A percentile compares a stretch with the other conserved stretches of the same genome.
phyloP scores from a whole-genome alignment of 2,888 invertebrate species.

The Caenorhabditis doughertyi region DNA sequence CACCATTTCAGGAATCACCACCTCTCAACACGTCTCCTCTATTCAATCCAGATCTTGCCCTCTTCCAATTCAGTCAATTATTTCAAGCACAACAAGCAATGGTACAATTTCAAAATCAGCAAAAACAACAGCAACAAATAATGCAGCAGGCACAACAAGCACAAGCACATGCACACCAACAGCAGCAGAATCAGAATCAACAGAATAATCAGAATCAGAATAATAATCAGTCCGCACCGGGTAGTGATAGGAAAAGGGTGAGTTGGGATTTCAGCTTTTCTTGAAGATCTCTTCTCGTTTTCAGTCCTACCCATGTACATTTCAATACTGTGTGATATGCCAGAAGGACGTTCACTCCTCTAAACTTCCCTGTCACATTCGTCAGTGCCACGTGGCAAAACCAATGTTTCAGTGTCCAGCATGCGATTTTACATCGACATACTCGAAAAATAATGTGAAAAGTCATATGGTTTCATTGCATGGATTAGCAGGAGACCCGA shows the following conservation, averaged over 20 bases:
- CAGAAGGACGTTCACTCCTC: slow-evolving; percentile 82
- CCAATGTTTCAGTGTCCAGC: slow-evolving; percentile 83
- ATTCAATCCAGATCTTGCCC: slow-evolving; percentile 53
- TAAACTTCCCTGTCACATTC: slow-evolving; percentile 82
- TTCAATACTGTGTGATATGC: slow-evolving; percentile 81
- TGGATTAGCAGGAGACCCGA: slow-evolving; percentile 81
- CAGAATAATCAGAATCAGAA: slow-evolving; percentile 32
- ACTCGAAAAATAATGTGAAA: slow-evolving; percentile 82
- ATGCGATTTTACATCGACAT: slow-evolving; percentile 82
- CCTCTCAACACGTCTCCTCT: slow-evolving; percentile 48
- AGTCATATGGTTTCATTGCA: slow-evolving; percentile 82
- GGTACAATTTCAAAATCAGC: slow-evolving; percentile 59
- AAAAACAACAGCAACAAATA: slow-evolving; percentile 43
- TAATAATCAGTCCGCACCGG: slow-evolving; percentile 33
- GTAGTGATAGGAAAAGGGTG: slow-evolving; percentile 66
- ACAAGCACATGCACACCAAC: slow-evolving; percentile 23
- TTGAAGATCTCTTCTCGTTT: slow-evolving; percentile 46
- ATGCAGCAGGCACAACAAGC: slow-evolving; percentile 51
- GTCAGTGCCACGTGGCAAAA: slow-evolving; percentile 82
- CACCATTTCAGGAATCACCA: slow-evolving; percentile 52
- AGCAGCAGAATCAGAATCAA: slow-evolving; percentile 34
- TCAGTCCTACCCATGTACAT: slow-evolving; percentile 82
- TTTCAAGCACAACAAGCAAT: slow-evolving; percentile 64
- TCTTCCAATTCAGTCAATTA: slow-evolving; percentile 61
- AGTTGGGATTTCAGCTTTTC: not conserved